These are phyloP conservation scores for Porites australiensis DNA, from an alignment of 64 coral and sea anemone genomes.

Conservation along the genomic window DNA sequence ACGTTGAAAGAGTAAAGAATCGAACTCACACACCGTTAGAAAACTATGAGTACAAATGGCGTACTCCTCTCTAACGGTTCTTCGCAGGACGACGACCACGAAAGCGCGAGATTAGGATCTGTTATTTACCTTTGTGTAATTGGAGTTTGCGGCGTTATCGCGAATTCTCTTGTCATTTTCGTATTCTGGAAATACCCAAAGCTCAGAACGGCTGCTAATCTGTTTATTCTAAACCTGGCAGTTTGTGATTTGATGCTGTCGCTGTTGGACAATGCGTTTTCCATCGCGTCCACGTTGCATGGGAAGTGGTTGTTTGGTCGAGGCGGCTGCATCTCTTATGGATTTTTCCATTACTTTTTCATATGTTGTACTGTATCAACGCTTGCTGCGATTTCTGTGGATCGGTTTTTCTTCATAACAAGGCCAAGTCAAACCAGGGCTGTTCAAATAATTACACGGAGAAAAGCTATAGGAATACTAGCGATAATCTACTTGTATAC, in stretches of 20 bases:
- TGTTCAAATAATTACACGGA: constrained; percentile 66
- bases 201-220: constrained; percentile 88
- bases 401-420: constrained; percentile 90
- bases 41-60: constrained; percentile 18
- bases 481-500: constrained; percentile 79
- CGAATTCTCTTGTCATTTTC: constrained; percentile 77
- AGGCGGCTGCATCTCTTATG: constrained; percentile 79
- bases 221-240: constrained; percentile 97
- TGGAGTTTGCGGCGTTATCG: constrained; percentile 66
- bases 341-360: constrained; percentile 91
- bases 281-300: constrained; percentile 66
- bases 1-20: background rate
- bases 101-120: constrained; percentile 50
- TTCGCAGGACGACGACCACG: constrained; percentile 21
- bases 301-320: constrained; percentile 78
- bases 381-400: constrained; percentile 83
- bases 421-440: constrained; percentile 69
- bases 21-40: background rate
- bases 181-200: constrained; percentile 84
- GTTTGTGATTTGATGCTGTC: constrained; percentile 90
- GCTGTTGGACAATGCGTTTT: constrained; percentile 73
- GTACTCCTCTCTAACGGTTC: background rate
- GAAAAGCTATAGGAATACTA: constrained; percentile 66
- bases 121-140: constrained; percentile 79
- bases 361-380: constrained; percentile 89